These are phyloP conservation scores for Caenorhabditis remanei DNA, from an alignment of 1,140 invertebrate genomes.

Conservation along the genomic window DNA sequence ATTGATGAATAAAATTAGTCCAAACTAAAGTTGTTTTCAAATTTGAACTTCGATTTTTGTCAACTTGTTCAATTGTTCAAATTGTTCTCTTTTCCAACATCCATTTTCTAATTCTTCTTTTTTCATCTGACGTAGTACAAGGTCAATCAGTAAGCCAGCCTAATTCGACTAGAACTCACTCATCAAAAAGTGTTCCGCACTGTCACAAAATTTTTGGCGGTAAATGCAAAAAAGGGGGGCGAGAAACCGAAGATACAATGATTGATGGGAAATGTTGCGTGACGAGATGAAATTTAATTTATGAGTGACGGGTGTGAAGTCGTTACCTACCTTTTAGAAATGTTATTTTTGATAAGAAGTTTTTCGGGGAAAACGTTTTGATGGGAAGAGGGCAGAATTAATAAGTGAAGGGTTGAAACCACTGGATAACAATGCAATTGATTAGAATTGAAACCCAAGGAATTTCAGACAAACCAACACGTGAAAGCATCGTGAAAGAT, in stretches of 20 bases:
- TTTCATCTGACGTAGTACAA: conserved; percentile 1
- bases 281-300: conserved; percentile 27
- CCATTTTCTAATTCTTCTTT: background rate
- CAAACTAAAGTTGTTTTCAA: too few species aligned
- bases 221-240: background rate
- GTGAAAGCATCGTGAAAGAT: conserved; percentile 13
- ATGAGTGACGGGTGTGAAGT: conserved; percentile 9
- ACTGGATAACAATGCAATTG: background rate
- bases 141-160: conserved; percentile 42
- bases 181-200: conserved; percentile 24
- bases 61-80: background rate
- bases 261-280: conserved; percentile 28
- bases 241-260: conserved; percentile 11
- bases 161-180: background rate
- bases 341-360: conserved; percentile 20
- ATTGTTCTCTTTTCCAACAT: background rate
- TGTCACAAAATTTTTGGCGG: background rate
- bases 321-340: background rate
- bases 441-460: background rate
- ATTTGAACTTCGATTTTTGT: too few species aligned
- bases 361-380: background rate
- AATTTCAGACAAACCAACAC: conserved; percentile 7
- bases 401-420: background rate
- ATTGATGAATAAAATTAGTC: background rate
- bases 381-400: background rate